A percentile compares a stretch with the other conserved stretches of the same genome.
phyloP scores from a whole-genome alignment of 2,113 vertebrate genomes.

The Rhinolophus sinicus region DNA sequence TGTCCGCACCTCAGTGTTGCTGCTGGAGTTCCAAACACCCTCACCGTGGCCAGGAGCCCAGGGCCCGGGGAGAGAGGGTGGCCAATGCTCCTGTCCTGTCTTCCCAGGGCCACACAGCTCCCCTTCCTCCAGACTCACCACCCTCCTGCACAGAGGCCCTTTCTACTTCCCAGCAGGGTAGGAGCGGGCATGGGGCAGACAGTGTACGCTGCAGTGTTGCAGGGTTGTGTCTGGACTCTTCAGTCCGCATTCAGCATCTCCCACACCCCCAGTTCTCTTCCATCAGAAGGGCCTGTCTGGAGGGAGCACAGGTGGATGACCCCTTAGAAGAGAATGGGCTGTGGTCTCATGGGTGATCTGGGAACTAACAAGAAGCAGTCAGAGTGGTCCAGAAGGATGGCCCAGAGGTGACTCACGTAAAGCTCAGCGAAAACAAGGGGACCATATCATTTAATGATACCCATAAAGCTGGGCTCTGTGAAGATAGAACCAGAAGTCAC shows the following conservation, averaged over 20 bases:
- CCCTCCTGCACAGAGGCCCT: neutral
- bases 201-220: rapidly evolving
- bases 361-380: neutral
- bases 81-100: neutral
- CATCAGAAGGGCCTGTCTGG: neutral
- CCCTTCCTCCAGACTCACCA: neutral
- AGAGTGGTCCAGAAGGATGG: neutral
- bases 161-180: neutral
- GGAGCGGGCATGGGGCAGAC: neutral
- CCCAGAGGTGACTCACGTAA: neutral
- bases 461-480: neutral
- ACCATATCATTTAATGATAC: neutral
- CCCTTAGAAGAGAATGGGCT: neutral
- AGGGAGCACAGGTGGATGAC: neutral
- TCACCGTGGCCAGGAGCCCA: neutral
- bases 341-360: neutral
- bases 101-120: neutral
- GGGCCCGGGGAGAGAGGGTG: neutral
- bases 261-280: neutral
- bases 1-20: conserved; percentile 69
- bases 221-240: neutral
- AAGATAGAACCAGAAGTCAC: neutral
- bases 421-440: neutral
- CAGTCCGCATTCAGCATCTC: neutral
- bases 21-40: neutral